Base-by-base conservation (phyloP, 2,113 vertebrate species). In the Coryphaenoides rupestris region DNA sequence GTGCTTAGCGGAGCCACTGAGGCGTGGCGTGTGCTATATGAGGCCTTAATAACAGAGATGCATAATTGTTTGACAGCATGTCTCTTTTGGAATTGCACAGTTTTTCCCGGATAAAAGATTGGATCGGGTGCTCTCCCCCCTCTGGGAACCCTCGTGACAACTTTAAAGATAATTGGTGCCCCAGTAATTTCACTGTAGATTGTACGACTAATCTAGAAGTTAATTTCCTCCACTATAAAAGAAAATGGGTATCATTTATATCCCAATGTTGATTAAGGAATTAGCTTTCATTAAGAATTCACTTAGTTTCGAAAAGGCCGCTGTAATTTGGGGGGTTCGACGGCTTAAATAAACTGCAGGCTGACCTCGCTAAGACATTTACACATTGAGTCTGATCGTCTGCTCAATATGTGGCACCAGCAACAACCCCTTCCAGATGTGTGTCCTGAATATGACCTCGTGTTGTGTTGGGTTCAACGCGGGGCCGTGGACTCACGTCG, bases 241-340 rank as follows among this genome's bases (percentile, higher is more conserved):
- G 90, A 92, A 92, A 94, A 93, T 92, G 91, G 87, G 77, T 87
- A 92, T 91, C 90, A 94, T 95, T 96, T 97, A 94, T 93, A 95
- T 95, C 93, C 94, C 92, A 92, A 92, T 93, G 93, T 93, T 95
- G 93, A 96, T 95, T 95, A 95, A 92, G 92, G 91, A 95, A 96
- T 96, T 94, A 95, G 92, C 93, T 95, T 95, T 95, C 94, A 96
- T 98, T 96, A 96, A 95, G 93, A 96, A 95, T 95, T 96, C 92
- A 92, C 92, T 96, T 94, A 95, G 91, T 90, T 93, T 92, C 91
- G 92, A 94, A 95, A 92, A 88, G 91, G 91, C 95, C 91, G 15
- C 93, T 93, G 96, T 97, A 94, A 94, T 96, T 94, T 96, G 93
- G 93, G 93, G 93, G 92, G 92, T 94, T 95, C 91, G 82, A 22